These are phyloP conservation scores for Oreochromis grahami DNA, from an alignment of 2,797 vertebrate species.

Conservation along the genomic window DNA sequence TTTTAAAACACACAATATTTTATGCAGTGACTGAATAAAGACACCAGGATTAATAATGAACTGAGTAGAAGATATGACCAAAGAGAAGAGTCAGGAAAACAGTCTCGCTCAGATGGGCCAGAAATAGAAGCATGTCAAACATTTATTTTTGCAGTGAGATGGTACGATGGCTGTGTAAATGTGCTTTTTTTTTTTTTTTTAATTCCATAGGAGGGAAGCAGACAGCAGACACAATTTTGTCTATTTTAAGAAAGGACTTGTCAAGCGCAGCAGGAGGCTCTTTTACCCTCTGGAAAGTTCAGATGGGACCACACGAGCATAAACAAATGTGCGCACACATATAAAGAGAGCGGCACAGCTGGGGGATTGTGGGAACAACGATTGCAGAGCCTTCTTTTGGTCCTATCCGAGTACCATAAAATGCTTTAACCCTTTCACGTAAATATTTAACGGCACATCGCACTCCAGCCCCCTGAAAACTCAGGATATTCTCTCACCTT, in stretches of 20 bases:
- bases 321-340: not conserved
- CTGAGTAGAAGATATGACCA: not conserved
- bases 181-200: not conserved
- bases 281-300: slow-evolving; percentile 57
- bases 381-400: slow-evolving; percentile 8
- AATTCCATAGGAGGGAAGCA: slow-evolving; percentile 31
- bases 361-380: not conserved
- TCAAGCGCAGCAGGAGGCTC: slow-evolving; percentile 47
- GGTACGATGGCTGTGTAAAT: not conserved
- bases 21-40: not conserved
- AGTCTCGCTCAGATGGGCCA: not conserved
- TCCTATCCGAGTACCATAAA: not conserved
- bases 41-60: not conserved
- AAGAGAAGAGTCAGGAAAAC: not conserved
- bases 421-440: not conserved
- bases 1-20: not conserved
- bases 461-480: not conserved
- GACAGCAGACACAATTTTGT: slow-evolving; percentile 31
- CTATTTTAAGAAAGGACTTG: slow-evolving; percentile 57
- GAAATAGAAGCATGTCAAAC: slow-evolving; percentile 46
- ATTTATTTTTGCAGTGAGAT: slow-evolving; percentile 22
- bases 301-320: slow-evolving; percentile 38
- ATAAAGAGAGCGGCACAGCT: slow-evolving; percentile 7
- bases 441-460: not conserved
- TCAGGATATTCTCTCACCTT: not conserved